Evolutionary conservation across 2,888 invertebrate species (phyloP).

Genomic region (Malachius bipustulatus): DNA sequence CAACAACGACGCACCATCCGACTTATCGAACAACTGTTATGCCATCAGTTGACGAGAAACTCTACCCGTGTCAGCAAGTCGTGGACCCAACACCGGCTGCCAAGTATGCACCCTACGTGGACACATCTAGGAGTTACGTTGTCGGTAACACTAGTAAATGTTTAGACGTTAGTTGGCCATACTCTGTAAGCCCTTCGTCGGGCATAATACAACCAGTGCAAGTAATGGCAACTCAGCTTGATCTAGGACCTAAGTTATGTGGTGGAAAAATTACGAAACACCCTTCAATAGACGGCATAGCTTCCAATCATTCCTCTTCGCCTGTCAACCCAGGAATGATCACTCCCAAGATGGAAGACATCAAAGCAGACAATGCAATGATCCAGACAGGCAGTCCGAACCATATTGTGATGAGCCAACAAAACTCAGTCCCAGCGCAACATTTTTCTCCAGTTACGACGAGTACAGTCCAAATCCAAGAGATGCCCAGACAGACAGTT

Average conservation of each 20-base stretch:
- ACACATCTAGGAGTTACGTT: constrained; percentile 42
- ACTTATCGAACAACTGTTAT: constrained; percentile 33
- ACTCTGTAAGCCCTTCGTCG: constrained; percentile 39
- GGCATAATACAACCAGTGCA: constrained; percentile 40
- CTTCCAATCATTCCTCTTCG: constrained; percentile 48
- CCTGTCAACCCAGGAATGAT: constrained; percentile 47
- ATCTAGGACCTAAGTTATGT: constrained; percentile 26
- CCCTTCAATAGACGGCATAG: constrained; percentile 41
- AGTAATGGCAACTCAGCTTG: constrained; percentile 31
- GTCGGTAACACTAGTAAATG: constrained; percentile 39
- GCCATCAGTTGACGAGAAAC: constrained; percentile 43
- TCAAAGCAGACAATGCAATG: constrained; percentile 38
- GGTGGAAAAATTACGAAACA: constrained; percentile 30
- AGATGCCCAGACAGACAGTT: constrained; percentile 74
- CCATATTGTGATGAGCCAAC: constrained; percentile 22
- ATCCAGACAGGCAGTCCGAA: constrained; percentile 23
- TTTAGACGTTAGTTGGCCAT: constrained; percentile 39
- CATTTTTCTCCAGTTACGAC: constrained; percentile 34
- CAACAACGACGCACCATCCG: constrained; percentile 37
- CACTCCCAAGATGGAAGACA: constrained; percentile 50
- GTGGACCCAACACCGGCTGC: constrained; percentile 42
- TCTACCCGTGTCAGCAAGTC: constrained; percentile 50
- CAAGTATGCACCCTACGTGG: constrained; percentile 47
- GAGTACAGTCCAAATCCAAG: constrained; percentile 27
- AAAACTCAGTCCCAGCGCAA: constrained; percentile 27